Conservation (phyloP, 2,888 invertebrate species). For the Plagiodera versicolora region DNA sequence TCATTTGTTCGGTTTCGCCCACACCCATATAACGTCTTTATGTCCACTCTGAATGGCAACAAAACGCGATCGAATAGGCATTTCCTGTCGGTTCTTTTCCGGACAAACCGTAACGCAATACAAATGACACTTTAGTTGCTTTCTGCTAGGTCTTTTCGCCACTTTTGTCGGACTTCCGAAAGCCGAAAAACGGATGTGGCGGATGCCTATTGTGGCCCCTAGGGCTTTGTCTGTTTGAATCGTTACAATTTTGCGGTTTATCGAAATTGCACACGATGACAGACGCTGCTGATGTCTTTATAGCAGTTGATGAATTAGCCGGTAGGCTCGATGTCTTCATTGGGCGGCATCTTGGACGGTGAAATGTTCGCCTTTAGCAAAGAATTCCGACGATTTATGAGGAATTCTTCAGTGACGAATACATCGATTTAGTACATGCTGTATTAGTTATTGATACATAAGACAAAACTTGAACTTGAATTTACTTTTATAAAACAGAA, state of each 20-base stretch:
- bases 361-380: no score
- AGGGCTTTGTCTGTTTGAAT: constrained; percentile 32
- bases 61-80: constrained; percentile 24
- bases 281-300: constrained; percentile 31
- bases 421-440: no score
- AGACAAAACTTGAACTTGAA: no score
- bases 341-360: no score
- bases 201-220: constrained; percentile 25
- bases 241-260: constrained; percentile 45
- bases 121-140: constrained; percentile 22
- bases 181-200: constrained; percentile 41
- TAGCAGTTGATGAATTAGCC: constrained; percentile 20
- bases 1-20: constrained; percentile 12
- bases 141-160: constrained; percentile 27
- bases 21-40: constrained; percentile 22
- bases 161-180: constrained; percentile 27
- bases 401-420: no score
- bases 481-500: no score
- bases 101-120: constrained; percentile 17
- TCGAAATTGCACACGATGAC: constrained; percentile 32
- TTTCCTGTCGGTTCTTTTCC: constrained; percentile 30
- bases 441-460: no score
- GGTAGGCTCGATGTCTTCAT: neutral
- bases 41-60: constrained; percentile 18
- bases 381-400: no score